Percentiles rank a stretch among this genome's conserved stretches.
These are phyloP conservation scores for Cotesia chilonis DNA, from an alignment of 1,140 invertebrate genomes.

Conservation along the genomic window DNA sequence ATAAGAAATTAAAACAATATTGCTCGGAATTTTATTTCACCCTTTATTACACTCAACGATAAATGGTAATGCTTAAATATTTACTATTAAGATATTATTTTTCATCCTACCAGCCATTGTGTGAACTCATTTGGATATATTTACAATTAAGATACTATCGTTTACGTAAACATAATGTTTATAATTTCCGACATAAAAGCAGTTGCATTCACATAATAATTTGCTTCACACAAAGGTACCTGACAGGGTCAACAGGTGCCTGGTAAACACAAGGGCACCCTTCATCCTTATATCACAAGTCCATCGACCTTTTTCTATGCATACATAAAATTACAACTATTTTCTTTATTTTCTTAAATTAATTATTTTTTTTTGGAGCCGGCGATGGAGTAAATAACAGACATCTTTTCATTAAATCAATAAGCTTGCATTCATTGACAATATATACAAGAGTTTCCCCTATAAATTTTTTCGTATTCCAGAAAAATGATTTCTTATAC, in stretches of 20 bases:
- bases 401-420: neutral
- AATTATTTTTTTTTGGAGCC: neutral
- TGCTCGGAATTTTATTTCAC: constrained; percentile 4
- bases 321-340: too few species aligned
- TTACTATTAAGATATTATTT: too few species aligned
- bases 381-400: neutral
- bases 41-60: neutral
- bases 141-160: constrained; percentile 22
- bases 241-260: constrained; percentile 25
- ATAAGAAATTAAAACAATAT: constrained; percentile 9
- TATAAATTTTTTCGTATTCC: constrained; percentile 20
- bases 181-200: constrained; percentile 29
- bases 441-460: constrained; percentile 24
- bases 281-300: constrained; percentile 3
- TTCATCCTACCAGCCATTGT: too few species aligned
- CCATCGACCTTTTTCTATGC: constrained; percentile 17
- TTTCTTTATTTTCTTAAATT: neutral
- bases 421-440: constrained; percentile 22
- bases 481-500: constrained; percentile 24
- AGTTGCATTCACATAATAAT: constrained; percentile 41
- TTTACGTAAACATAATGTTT: constrained; percentile 26
- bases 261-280: neutral
- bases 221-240: constrained; percentile 42
- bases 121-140: too few species aligned
- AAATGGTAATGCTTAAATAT: neutral